Base-by-base conservation (phyloP, 1,140 invertebrate genomes). In the Lordiphosa clarofinis region DNA sequence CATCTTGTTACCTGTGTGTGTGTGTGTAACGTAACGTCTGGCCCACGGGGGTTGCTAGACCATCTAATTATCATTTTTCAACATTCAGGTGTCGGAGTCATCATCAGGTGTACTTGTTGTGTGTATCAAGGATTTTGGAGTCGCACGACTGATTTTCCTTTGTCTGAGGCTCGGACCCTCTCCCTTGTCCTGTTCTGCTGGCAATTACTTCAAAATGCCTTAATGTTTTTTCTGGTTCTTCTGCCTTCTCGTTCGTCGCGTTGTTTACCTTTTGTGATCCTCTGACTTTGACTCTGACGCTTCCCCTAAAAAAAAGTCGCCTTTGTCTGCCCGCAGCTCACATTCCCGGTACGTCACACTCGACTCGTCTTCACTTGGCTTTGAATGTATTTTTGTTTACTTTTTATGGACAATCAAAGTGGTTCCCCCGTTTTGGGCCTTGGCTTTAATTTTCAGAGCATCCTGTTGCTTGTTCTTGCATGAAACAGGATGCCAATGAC, bases 391-490 rank as follows among this genome's bases (percentile, higher is more conserved):
- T 15, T 33, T 42, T 31, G 21, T n/a, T 12, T 11, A 15, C 13
- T 33, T 35, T n/a, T 11, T 59, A 63, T 57, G 71, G 60, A 48
- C 68, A 78, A 84, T 82, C 73, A 59, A 52, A 67, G 60, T 58
- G 35, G 59, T 40, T 36, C 21, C 59, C 52, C 65, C 54, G 44
- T 44, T 6, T 33, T 9, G 39, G 67, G 66, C 13, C 24, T n/a
- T 39, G 50, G 68, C 65, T 42, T 60, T 61, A 53, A 73, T 70
- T 82, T 65, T 69, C 60, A 46, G 58, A 24, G 79, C 78, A 84
- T 84, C 78, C 78, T 84, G 78, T 78, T 84, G 78, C 73, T 86
- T 84, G 79, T 48, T 86, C 65, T 86, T 73, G 73, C 78, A 86
- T 84, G 79, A 84, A 84, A 84, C 79, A 84, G 78, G 78, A 84